phyloP scores from a whole-genome alignment of 2,797 vertebrate species.

The Oreochromis grahami region DNA sequence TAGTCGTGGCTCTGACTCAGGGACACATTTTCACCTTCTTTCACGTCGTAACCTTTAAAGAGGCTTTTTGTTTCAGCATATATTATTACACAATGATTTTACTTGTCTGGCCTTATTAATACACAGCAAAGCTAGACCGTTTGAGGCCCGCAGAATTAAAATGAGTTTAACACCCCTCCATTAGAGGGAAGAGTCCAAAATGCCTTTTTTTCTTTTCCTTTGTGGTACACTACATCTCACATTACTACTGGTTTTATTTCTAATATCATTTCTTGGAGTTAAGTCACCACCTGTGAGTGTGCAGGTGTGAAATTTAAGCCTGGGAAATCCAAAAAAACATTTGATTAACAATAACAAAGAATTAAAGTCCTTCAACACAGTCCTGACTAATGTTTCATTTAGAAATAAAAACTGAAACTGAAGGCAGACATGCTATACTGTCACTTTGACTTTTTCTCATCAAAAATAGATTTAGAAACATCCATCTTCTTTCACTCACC shows the following conservation, averaged over 20 bases:
- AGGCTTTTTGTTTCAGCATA: background rate
- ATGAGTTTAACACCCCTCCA: background rate
- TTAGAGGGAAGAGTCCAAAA: background rate
- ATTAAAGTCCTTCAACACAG: rapidly evolving
- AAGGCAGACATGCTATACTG: background rate
- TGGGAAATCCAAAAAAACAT: background rate
- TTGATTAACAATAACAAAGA: background rate
- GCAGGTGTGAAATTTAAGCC: background rate
- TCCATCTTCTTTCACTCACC: background rate
- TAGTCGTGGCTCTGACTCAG: background rate
- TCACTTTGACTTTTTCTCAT: background rate
- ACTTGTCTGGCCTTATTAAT: background rate
- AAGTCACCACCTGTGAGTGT: background rate
- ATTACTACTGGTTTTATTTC: background rate
- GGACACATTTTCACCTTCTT: background rate
- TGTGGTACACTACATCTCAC: background rate
- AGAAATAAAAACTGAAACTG: background rate
- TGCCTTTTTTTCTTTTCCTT: background rate
- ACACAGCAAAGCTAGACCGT: background rate
- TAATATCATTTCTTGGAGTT: background rate
- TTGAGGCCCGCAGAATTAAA: background rate
- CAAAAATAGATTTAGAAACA: background rate
- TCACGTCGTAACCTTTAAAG: background rate
- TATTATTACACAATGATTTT: rapidly evolving
- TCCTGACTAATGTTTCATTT: background rate